Evolutionary conservation across 2,888 invertebrate species (phyloP).

Genomic region (Scaptomyza polygonia): DNA sequence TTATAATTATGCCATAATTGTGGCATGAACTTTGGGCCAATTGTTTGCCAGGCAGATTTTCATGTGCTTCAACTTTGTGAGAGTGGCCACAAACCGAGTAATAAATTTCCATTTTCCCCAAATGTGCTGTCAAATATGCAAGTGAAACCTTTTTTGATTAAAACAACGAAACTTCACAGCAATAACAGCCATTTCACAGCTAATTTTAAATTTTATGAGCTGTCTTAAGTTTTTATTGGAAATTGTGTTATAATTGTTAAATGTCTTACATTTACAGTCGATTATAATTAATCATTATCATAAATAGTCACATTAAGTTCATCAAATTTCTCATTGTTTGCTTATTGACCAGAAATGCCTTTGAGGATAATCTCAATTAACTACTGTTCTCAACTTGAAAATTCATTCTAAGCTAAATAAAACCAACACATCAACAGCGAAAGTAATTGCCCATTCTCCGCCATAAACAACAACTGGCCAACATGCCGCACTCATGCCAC

Average conservation of each 20-base stretch:
- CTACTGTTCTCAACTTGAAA: background rate
- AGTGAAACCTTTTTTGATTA: constrained; percentile 7
- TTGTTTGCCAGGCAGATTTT: constrained; percentile 32
- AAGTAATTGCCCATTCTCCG: background rate
- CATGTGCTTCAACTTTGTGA: too few species aligned
- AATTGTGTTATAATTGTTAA: too few species aligned
- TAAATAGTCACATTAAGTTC: too few species aligned
- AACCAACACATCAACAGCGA: constrained; percentile 18
- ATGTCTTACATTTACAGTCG: too few species aligned
- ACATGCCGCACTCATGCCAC: constrained; percentile 54
- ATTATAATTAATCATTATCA: background rate
- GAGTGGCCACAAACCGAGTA: too few species aligned
- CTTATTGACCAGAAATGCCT: too few species aligned
- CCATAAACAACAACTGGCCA: constrained; percentile 32
- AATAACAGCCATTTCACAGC: background rate
- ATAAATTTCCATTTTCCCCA: too few species aligned
- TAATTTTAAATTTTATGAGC: background rate
- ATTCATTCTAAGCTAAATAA: constrained; percentile 19
- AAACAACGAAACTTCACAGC: background rate
- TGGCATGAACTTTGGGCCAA: constrained; percentile 36
- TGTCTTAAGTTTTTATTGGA: background rate
- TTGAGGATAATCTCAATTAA: constrained; percentile 16
- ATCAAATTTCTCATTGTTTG: too few species aligned
- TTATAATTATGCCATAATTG: constrained; percentile 54
- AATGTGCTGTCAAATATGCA: constrained; percentile 5